Evolutionary conservation across 2,888 invertebrate species (phyloP), one percentile per base, ranked within the genome.

Genomic region (Tryphoninae sp.): DNA sequence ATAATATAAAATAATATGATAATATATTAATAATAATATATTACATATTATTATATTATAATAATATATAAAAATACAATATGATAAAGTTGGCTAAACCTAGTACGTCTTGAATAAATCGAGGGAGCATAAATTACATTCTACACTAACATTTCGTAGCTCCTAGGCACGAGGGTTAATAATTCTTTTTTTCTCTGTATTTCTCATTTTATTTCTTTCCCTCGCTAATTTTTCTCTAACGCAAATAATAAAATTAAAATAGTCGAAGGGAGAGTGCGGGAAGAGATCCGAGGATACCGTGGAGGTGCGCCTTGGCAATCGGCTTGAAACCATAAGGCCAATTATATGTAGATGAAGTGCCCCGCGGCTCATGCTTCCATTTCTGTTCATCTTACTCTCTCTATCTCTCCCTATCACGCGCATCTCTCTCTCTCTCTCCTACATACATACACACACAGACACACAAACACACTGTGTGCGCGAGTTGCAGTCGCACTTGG

Each of bases 281-380:
- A n/a, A 13, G 62, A n/a, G 26, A 55, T n/a, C 26, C 61, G 71
- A 26, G 49, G 51, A 26, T 67, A 65, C 42, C 19, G 69, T 33
- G 53, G 81, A 78, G 77, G 81, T 71, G 81, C 75, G 81, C 82
- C 78, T 76, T 76, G 72, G 75, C 78, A 79, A 82, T 79, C 79
- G 73, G 72, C 79, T 76, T 71, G 51, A 76, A 79, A 73, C 72
- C 72, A 82, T 76, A 72, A 76, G 76, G 76, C 82, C 82, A 82
- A 82, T 82, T 82, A 82, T 76, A 82, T 82, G 82, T 72, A 79
- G 79, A 82, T 82, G 72, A 82, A 79, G 76, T 76, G 75, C 79
- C 82, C 82, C 58, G 79, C 42, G 79, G 79, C 72, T 79, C 58
- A 62, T 74, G 64, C 75, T 71, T 64, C 78, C 74, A 67, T 78